A percentile compares a stretch with the other conserved stretches of the same genome.
Evolutionary conservation across 2,113 vertebrate species (phyloP).

Genomic region (Archocentrus centrarchus): DNA sequence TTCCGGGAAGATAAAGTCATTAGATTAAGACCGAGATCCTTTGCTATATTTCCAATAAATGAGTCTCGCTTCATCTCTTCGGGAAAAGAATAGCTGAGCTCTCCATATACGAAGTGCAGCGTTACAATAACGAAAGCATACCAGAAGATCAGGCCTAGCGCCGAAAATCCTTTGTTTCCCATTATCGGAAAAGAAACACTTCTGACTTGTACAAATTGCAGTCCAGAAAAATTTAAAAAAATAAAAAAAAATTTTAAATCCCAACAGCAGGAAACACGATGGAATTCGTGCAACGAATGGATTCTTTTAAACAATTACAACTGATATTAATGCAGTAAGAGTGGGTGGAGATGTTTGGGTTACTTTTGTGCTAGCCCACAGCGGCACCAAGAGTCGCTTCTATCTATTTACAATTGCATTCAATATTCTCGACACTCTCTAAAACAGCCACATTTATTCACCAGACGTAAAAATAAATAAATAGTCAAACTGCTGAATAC

Average conservation of each 20-base stretch:
- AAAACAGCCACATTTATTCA: rapidly evolving
- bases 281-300: neutral
- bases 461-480: neutral
- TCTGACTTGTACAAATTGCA: neutral
- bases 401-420: neutral
- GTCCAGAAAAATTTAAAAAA: rapidly evolving
- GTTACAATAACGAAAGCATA: constrained; percentile 26
- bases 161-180: constrained; percentile 24
- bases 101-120: constrained; percentile 55
- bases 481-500: neutral
- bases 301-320: neutral
- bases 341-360: constrained; percentile 50
- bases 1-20: constrained; percentile 69
- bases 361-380: constrained; percentile 35
- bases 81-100: constrained; percentile 73
- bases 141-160: neutral
- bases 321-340: neutral
- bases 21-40: constrained; percentile 77
- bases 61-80: constrained; percentile 80
- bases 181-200: constrained; percentile 13
- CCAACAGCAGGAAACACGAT: neutral
- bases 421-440: rapidly evolving
- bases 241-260: rapidly evolving
- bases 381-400: constrained; percentile 64
- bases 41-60: constrained; percentile 80